phyloP scores from a whole-genome alignment of 2,113 vertebrate genomes.

The Cheilinus undulatus region DNA sequence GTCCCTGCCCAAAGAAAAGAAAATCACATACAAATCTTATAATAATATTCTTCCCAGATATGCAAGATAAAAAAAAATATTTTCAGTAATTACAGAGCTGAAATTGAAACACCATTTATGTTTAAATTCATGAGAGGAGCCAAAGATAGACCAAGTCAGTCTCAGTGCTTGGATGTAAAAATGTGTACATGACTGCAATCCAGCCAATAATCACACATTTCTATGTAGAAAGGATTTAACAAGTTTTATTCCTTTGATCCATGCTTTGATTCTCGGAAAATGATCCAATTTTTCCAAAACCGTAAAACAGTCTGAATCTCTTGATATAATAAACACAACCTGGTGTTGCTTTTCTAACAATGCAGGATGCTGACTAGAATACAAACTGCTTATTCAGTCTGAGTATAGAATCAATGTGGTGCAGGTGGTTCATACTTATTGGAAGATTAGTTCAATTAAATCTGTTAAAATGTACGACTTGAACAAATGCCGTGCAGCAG shows the following conservation, averaged over 20 bases:
- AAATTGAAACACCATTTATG: too few relatives aligned
- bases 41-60: too few relatives aligned
- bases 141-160: too few relatives aligned
- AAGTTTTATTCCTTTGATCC: conserved; percentile 62
- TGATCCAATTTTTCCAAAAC: conserved; percentile 30
- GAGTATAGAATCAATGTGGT: neutral
- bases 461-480: conserved; percentile 1
- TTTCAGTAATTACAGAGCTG: too few relatives aligned
- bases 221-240: conserved; percentile 21
- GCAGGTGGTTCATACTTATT: neutral
- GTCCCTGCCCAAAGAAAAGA: too few relatives aligned
- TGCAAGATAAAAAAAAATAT: too few relatives aligned
- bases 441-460: conserved; percentile 4
- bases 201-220: conserved; percentile 32
- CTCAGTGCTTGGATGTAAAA: too few relatives aligned
- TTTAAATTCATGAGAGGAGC: too few relatives aligned
- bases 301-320: conserved; percentile 33
- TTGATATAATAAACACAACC: conserved; percentile 24
- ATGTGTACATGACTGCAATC: too few relatives aligned
- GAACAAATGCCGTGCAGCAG: conserved; percentile 1
- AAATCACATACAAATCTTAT: too few relatives aligned
- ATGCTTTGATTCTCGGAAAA: conserved; percentile 45
- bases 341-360: conserved; percentile 13
- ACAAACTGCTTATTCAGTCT: neutral
- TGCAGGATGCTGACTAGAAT: neutral